Conservation (phyloP, 2,113 vertebrate genomes). For the Gopherus evgoodei region DNA sequence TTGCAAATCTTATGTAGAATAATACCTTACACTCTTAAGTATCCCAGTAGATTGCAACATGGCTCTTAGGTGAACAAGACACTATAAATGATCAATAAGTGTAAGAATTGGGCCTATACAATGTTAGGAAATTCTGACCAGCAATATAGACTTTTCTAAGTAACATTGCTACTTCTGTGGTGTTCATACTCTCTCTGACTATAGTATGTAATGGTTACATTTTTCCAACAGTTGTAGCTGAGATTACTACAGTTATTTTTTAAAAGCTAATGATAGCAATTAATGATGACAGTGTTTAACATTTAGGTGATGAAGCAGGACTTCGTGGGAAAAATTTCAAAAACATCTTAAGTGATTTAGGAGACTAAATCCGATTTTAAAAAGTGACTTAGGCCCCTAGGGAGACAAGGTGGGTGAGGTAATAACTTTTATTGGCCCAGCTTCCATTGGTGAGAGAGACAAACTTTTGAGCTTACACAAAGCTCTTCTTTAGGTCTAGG, state of each 20-base stretch:
- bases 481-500: too few species aligned
- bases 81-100: background rate
- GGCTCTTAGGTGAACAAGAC: background rate
- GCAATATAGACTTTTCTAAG: background rate
- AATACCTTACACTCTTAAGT: background rate
- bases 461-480: too few species aligned
- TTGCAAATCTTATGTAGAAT: background rate
- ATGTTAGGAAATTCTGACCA: background rate
- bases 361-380: background rate
- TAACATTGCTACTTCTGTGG: background rate
- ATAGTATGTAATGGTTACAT: background rate
- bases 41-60: background rate
- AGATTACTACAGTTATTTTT: background rate
- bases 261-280: background rate
- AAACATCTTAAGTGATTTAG: background rate
- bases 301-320: background rate
- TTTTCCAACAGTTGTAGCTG: background rate
- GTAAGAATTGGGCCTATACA: background rate
- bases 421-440: background rate
- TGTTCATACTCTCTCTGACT: background rate
- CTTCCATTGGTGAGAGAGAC: too few species aligned
- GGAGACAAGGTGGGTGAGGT: background rate
- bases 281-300: background rate
- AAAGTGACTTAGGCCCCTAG: background rate
- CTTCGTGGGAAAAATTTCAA: background rate